A percentile compares a stretch with the other conserved stretches of the same genome.
Evolutionary conservation across 2,113 vertebrate species (phyloP).

Genomic region (Leucoraja erinaceus): DNA sequence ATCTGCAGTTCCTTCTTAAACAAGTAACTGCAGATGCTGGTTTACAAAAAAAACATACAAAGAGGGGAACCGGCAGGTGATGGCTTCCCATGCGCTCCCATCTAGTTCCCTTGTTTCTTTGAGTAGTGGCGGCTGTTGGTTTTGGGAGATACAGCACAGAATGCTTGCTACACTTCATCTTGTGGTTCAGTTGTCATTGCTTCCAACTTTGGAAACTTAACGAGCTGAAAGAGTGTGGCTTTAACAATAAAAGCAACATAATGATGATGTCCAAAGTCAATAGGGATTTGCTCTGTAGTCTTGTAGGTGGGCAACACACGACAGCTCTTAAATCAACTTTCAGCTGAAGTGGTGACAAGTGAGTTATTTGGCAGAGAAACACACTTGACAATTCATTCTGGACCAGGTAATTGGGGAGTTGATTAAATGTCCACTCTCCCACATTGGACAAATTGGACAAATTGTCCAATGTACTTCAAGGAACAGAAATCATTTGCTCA

Average conservation of each 20-base stretch:
- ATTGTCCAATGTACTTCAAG: neutral
- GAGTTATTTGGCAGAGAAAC: conserved; percentile 16
- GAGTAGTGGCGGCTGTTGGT: too few species aligned
- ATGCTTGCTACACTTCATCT: too few species aligned
- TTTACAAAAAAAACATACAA: too few species aligned
- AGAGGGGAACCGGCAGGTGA: too few species aligned
- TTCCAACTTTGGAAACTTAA: neutral
- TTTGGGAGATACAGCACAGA: too few species aligned
- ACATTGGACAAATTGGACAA: neutral
- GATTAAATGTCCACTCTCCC: neutral
- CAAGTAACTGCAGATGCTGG: too few species aligned
- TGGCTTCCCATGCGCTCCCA: too few species aligned
- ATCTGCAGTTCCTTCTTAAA: too few species aligned
- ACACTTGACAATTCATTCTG: neutral
- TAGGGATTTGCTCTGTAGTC: neutral
- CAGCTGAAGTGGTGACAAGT: neutral
- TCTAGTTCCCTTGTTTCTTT: too few species aligned
- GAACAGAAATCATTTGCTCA: neutral
- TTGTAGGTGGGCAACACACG: neutral
- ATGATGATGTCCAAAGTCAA: neutral
- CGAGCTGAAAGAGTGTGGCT: neutral
- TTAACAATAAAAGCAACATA: neutral
- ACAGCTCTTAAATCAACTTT: neutral
- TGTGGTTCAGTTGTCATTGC: neutral
- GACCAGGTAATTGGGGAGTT: conserved; percentile 7